phyloP scores from a whole-genome alignment of 2,797 vertebrate species.

The Eulemur mongoz region DNA sequence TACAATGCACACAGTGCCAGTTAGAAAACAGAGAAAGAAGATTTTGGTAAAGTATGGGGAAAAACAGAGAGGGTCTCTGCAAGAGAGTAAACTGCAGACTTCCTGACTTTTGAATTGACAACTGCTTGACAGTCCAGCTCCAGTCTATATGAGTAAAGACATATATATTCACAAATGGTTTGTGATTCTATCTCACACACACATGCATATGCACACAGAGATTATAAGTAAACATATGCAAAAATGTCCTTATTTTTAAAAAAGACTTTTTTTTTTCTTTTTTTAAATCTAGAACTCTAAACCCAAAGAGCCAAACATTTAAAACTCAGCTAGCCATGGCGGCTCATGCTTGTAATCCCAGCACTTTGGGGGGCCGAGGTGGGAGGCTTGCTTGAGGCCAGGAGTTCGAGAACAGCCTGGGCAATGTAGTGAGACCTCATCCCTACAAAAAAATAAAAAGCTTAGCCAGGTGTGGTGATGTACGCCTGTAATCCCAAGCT shows the following conservation, averaged over 20 bases:
- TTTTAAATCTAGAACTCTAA: neutral
- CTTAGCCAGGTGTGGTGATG: no score
- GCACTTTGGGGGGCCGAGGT: no score
- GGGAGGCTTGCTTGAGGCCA: no score
- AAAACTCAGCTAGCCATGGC: neutral
- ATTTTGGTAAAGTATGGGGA: neutral
- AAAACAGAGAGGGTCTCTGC: neutral
- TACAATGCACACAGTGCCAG: neutral
- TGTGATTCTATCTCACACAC: neutral
- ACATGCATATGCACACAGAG: neutral
- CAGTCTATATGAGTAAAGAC: neutral
- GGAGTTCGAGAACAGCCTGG: no score
- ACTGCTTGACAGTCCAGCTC: neutral
- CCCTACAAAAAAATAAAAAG: no score
- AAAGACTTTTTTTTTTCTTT: neutral
- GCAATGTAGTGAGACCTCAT: no score
- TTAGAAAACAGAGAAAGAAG: neutral
- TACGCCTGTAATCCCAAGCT: no score
- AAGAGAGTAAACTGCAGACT: neutral
- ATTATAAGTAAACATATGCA: neutral
- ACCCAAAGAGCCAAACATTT: neutral
- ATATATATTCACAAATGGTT: neutral
- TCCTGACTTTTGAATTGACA: neutral
- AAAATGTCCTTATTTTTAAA: conserved; percentile 35
- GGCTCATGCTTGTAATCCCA: no score